Evolutionary conservation across 2,888 invertebrate genomes (phyloP), one percentile per base, ranked within the genome.

Genomic region (Dorcus parallelipipedus): DNA sequence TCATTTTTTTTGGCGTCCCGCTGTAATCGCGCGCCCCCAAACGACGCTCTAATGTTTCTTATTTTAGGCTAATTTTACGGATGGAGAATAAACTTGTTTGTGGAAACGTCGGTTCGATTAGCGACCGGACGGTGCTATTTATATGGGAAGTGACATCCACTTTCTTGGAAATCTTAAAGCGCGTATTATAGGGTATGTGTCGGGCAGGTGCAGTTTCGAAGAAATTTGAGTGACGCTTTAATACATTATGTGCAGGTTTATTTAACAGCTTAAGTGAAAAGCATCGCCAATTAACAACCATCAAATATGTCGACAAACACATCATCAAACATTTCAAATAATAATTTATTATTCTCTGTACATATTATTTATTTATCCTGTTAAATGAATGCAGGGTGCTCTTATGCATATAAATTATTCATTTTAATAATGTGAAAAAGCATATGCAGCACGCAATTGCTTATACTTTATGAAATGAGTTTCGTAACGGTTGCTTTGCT

Each of bases 1-100:
- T 60, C 53, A 41, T 57, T 63, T 45, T 14, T 45, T 45, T 45
- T 17, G 45, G n/a, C 45, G 20, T 17, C 23, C 45, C 58, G 9
- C 45, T 23, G 20, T 45, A 23, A 45, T 45, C 45, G 23, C 23
- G 45, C 9, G 45, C 45, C 41, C 45, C 45, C 17, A 17, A 33
- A 33, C 26, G 26, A 33, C 26, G 26, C 1, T 33, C 20, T 45
- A 45, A 3, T 45, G 9, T 45, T 45, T 45, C 45, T 45, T 45
- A 23, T 45, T 45, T 20, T 45, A 23, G 17, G 45, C 45, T 45
- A 45, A 45, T 45, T 45, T 45, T 45, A 45, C 45, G 45, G 20
- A 20, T 45, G 45, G 23, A 23, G 20, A 45, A 45, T 45, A 45
- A 45, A 17, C 20, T 9, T 23, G 45, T 45, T 45, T 23, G 45